These are phyloP conservation scores for Diorhabda carinulata DNA, from an alignment of 1,140 invertebrate species.

Conservation along the genomic window DNA sequence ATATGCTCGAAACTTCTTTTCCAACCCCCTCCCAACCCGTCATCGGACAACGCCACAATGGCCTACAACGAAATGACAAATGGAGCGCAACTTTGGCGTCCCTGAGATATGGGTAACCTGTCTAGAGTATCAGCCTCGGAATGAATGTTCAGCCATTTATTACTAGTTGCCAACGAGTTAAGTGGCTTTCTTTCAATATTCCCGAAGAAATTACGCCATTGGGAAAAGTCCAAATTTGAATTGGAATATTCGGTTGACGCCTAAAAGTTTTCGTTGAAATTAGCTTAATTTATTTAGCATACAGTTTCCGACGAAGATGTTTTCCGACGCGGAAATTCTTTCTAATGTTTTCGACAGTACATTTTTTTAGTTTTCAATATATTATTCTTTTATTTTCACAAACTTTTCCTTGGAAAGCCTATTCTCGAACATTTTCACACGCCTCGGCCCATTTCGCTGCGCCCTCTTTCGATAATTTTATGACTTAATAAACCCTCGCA, in stretches of 20 bases:
- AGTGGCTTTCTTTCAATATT: constrained; percentile 30
- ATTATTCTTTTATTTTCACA: no score
- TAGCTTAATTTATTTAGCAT: constrained; percentile 19
- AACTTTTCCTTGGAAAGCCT: no score
- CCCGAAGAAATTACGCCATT: constrained; percentile 6
- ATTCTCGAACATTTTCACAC: no score
- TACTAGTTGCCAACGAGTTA: constrained; percentile 24
- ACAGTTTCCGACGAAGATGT: background rate
- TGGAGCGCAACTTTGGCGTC: constrained; percentile 12
- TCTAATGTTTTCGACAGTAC: no score
- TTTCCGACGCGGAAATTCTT: no score
- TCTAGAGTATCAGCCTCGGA: constrained; percentile 24
- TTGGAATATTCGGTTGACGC: constrained; percentile 6
- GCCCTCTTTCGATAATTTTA: no score
- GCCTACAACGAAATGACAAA: constrained; percentile 25
- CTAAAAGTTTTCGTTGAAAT: constrained; percentile 9
- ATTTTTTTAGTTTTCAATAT: no score
- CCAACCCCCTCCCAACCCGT: background rate
- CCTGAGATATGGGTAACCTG: constrained; percentile 30
- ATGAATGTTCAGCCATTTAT: constrained; percentile 25
- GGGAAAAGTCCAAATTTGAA: constrained; percentile 14
- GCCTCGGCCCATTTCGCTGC: no score
- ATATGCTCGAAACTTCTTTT: no score
- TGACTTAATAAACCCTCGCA: no score
- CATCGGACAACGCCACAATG: constrained; percentile 15